Base-by-base conservation (phyloP, 1,140 invertebrate species). In the Rhynchophorus ferrugineus region DNA sequence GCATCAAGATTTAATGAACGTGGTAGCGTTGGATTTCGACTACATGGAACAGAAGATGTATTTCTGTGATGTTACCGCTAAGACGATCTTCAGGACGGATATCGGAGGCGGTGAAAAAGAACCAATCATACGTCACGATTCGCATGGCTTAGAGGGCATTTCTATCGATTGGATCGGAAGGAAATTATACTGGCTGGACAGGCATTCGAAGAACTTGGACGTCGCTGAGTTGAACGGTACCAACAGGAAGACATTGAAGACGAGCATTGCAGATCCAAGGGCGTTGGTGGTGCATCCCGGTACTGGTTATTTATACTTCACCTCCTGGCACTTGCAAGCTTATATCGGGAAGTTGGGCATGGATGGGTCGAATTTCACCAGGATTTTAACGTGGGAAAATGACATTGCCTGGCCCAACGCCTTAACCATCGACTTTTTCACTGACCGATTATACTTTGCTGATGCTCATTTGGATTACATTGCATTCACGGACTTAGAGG, bases 381-480 rank as follows among this genome's bases (percentile, higher is more conserved):
- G 84, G 44, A 88, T 97, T 55, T 75, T 98, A 3, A 94, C 86
- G 8, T 92, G 89, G 82, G 87, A 95, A 62, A 79, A 97, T 49
- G 93, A 95, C 61, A 85, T 99, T 13, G 95, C 95, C 11, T 98
- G 95, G 95, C 95, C 96, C 0, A 98, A 98, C 70, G 95, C 94
- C 2, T 67, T 99, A 0, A 93, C 95, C 0, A 89, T 99, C 42
- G 96, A 99, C 64, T 97, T 94, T 66, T 95, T 97, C 64, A 93
- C 92, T 2, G 86, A 97, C 58, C 78, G 87, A 58, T 82, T 97
- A 13, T 97, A 91, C 72, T 99, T 91, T 87, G 95, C 94, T 0
- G 96, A 99, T 70, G 96, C 95, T 58, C 96, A 99, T 79, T 75
- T 99, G 18, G 95, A 99, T 72, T 96, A 96, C 59, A 96, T 99